phyloP scores from a whole-genome alignment of 2,113 vertebrate genomes.

The rat (Rattus norvegicus) region DNA sequence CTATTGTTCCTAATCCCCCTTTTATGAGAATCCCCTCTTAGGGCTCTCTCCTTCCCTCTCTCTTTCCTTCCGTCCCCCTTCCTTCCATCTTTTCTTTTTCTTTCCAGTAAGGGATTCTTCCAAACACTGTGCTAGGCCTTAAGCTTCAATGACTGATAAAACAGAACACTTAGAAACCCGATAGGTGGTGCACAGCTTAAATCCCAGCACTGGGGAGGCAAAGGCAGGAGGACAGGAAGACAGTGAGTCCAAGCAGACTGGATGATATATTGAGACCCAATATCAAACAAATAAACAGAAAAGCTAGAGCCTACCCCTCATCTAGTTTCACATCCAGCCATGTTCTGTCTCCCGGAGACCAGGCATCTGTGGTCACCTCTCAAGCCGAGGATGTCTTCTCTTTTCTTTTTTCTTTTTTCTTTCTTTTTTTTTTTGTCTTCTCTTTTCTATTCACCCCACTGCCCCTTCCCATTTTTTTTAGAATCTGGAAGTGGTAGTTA shows the following conservation, averaged over 20 bases:
- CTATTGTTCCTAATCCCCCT: not conserved
- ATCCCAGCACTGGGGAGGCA: not conserved
- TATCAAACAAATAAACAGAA: not conserved
- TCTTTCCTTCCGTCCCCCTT: rapidly evolving
- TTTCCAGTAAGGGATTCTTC: not conserved
- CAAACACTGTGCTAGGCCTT: not conserved
- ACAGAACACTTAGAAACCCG: not conserved
- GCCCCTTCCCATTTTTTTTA: not conserved
- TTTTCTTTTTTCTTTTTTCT: too few species aligned
- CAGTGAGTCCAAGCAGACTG: not conserved
- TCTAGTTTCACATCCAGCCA: not conserved
- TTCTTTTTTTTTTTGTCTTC: too few species aligned
- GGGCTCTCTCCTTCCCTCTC: not conserved
- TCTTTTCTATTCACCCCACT: not conserved
- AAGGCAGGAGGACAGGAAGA: not conserved
- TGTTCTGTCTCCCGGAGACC: not conserved
- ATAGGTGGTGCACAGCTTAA: not conserved
- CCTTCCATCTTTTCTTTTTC: not conserved
- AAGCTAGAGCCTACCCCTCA: not conserved
- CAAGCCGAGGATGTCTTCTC: not conserved
- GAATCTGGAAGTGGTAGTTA: not conserved
- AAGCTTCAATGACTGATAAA: not conserved
- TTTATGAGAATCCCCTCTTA: conserved; percentile 23
- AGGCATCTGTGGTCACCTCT: not conserved
- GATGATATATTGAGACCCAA: not conserved